A percentile compares a stretch with the other conserved stretches of the same genome.
phyloP scores from a whole-genome alignment of 2,888 invertebrate genomes.

The Cephalotes varians region DNA sequence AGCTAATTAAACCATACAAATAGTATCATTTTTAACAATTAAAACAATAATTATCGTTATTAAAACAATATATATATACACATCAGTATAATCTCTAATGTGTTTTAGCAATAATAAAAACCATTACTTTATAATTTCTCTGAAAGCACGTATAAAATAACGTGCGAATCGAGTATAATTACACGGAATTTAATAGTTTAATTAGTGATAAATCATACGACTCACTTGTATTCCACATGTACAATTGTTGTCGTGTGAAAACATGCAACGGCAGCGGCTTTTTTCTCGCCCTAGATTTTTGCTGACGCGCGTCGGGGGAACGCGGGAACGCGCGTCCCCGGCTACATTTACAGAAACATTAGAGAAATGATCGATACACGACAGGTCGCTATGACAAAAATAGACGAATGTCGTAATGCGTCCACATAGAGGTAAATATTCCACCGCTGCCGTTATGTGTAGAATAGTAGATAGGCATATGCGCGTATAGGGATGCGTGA shows the following conservation, averaged over 20 bases:
- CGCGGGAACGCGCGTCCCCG: slow-evolving; percentile 17
- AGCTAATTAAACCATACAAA: not conserved
- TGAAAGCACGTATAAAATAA: not conserved
- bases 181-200: not conserved
- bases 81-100: not conserved
- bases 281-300: slow-evolving; percentile 38
- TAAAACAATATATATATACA: not conserved
- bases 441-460: slow-evolving; percentile 5
- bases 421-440: slow-evolving; percentile 44
- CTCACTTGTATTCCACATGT: not conserved
- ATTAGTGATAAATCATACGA: slow-evolving; percentile 12
- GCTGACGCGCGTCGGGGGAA: not conserved
- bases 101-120: slow-evolving; percentile 12
- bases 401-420: slow-evolving; percentile 49
- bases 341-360: slow-evolving; percentile 43
- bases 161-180: not conserved
- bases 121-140: not conserved
- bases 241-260: not conserved
- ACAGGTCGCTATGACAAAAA: slow-evolving; percentile 49
- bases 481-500: slow-evolving; percentile 31
- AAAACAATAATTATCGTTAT: not conserved
- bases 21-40: not conserved
- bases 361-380: slow-evolving; percentile 47
- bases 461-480: slow-evolving; percentile 23
- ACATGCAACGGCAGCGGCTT: not conserved